Base-by-base conservation (phyloP, 2,113 vertebrate genomes). In the Xyliphius kryptos region DNA sequence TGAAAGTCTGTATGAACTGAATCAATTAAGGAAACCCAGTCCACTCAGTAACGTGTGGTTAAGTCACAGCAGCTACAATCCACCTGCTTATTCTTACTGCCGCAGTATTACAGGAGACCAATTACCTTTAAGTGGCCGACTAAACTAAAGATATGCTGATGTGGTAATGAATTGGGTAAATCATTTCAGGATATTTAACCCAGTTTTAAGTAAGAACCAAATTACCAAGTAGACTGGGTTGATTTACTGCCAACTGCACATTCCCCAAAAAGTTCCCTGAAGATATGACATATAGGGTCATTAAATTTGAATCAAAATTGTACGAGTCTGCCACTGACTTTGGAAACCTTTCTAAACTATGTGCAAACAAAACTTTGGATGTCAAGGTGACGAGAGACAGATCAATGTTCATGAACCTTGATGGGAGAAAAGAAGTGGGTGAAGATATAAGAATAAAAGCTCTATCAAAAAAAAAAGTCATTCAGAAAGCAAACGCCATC, bases 341-440 rank as follows among this genome's bases (percentile, higher is more conserved):
- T 54, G 51, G 65, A 68, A 72, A 63, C 66, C 70, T 66, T 58
- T 20, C 65, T 72, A 74, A 81, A 84, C 75, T 81, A 79, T 17
- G 38, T 44, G 37, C 52, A 72, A 75, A 84, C 78, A 83, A 84
- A 88, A 85, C 80, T 83, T 86, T 85, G 71, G 68, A 53, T 77
- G 81, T 83, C 77, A 78, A 60, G 77, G 69, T 74, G 73, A 81
- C 51, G 50, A 59, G 56, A 69, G 67, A 54, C 50, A 66, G 38
- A 71, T 68, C 56, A 56, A 56, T 56, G 56, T 50, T 77, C 80
- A 69, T 79, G 76, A 51, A 63, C 56, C 75, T 32, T 83, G 74
- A 78, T 75, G 73, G 80, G 74, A 75, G 66, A 15, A 65, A 49
- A 67, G 48, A 61, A 75, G 76, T 38, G 49, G 40, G 74, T 78